Evolutionary conservation across 1,140 invertebrate species (phyloP), one percentile per base, ranked within the genome.

Genomic region (Parasteatoda tepidariorum): DNA sequence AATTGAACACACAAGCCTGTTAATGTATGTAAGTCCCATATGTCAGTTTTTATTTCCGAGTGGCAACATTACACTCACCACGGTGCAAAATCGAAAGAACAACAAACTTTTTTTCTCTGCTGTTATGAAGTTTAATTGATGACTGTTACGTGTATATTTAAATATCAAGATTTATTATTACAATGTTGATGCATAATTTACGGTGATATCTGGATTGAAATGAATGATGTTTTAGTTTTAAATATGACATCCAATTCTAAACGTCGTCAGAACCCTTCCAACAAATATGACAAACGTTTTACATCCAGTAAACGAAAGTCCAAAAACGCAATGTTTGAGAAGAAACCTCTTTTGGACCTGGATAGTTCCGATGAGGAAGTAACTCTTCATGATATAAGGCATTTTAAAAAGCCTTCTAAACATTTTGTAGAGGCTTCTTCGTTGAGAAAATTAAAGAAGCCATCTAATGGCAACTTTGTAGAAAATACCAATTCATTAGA

Each of bases 281-380:
- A 57, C 28, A 64, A 70, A 71, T 61, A 71, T 82, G 66, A 33
- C 2, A 82, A 66, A 70, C 66, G 66, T 38, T 70, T 82, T 68
- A 24, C 54, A 28, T 82, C 78, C n/a, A 82, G 61, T 61, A 82
- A 82, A 22, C 48, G 67, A 41, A 82, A 82, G 61, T 70, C 67
- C 13, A 64, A 64, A 30, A 71, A 61, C 30, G 11, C 22, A 28
- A 38, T 34, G 22, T 41, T 30, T 41, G 78, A 82, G 54, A 34
- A n/a, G 28, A 82, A 30, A 70, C 66, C 78, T 38, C 28, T 82
- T 31, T 70, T 71, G 33, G 78, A 82, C 33, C 38, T 66, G 2
- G 78, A 82, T 22, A 82, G 67, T 11, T 82, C 78, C 6, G 78
- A 82, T 48, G 78, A 82, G 30, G 78, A 82, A 70, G 71, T 82